phyloP scores from a whole-genome alignment of 2,888 invertebrate genomes.

The Perdita meconis region DNA sequence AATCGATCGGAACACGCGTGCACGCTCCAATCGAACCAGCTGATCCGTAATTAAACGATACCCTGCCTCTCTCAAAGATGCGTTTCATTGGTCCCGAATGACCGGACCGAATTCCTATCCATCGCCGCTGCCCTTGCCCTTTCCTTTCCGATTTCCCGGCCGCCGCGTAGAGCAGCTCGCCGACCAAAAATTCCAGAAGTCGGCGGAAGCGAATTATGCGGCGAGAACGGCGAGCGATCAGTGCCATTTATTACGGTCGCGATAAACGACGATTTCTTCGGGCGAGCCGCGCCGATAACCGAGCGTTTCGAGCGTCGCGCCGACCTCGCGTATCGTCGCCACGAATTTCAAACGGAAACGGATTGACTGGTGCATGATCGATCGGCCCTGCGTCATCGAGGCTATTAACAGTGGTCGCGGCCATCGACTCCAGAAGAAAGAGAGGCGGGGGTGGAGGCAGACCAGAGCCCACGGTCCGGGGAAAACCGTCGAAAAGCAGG shows the following conservation, averaged over 20 bases:
- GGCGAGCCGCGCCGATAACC: conserved; percentile 6
- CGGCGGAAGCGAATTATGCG: conserved; percentile 4
- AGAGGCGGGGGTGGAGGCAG: background rate
- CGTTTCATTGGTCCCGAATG: conserved; percentile 39
- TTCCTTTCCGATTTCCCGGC: background rate
- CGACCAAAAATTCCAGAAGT: background rate
- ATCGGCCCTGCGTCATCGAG: conserved; percentile 47
- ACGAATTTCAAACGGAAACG: conserved; percentile 55
- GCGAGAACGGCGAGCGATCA: background rate
- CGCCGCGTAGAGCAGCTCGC: background rate
- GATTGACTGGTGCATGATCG: conserved; percentile 47
- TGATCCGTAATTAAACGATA: conserved; percentile 65
- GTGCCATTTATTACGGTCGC: background rate
- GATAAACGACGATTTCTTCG: background rate
- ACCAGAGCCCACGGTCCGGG: background rate
- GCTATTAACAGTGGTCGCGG: conserved; percentile 40
- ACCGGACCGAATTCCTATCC: conserved; percentile 18
- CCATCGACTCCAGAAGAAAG: background rate
- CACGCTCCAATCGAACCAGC: conserved; percentile 55
- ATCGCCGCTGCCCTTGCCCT: background rate
- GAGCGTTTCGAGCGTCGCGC: background rate
- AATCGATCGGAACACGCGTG: conserved; percentile 66
- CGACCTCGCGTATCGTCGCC: conserved; percentile 24
- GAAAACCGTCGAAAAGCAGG: background rate
- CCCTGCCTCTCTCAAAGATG: conserved; percentile 31